phyloP scores from a whole-genome alignment of 2,797 vertebrate species.

The Sebastes steindachneri region DNA sequence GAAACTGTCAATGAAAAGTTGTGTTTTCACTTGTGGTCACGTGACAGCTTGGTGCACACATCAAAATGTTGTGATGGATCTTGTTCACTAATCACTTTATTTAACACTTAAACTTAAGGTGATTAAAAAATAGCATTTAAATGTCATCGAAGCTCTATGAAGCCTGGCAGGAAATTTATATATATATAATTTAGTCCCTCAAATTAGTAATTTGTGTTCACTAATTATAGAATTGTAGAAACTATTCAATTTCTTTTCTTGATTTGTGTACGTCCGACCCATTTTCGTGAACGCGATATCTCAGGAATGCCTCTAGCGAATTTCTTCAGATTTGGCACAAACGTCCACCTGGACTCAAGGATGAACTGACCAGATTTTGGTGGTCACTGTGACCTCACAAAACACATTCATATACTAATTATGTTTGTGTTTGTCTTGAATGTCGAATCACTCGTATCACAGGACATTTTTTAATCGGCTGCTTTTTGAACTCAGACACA shows the following conservation, averaged over 20 bases:
- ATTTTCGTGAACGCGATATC: not conserved
- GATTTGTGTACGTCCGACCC: not conserved
- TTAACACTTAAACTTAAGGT: not conserved
- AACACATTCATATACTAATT: no score
- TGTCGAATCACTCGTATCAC: not conserved
- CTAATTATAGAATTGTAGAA: not conserved
- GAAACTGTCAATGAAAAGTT: not conserved
- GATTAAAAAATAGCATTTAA: not conserved
- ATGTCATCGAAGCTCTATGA: not conserved
- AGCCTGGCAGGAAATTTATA: not conserved
- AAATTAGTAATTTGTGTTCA: not conserved
- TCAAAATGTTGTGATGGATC: not conserved
- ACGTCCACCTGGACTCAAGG: not conserved
- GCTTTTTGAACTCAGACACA: not conserved
- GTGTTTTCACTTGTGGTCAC: not conserved
- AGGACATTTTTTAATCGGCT: not conserved
- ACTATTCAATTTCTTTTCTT: not conserved
- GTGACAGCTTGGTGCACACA: not conserved
- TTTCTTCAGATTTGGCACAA: not conserved
- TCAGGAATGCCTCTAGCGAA: not conserved
- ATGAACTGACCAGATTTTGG: not conserved
- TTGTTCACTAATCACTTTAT: not conserved
- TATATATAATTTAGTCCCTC: no score
- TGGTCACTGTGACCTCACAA: no score
- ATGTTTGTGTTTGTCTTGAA: not conserved